Percentiles rank a stretch among this genome's conserved stretches.
Evolutionary conservation across 2,113 vertebrate species (phyloP).

Genomic region (Hippocampus guttulatus): DNA sequence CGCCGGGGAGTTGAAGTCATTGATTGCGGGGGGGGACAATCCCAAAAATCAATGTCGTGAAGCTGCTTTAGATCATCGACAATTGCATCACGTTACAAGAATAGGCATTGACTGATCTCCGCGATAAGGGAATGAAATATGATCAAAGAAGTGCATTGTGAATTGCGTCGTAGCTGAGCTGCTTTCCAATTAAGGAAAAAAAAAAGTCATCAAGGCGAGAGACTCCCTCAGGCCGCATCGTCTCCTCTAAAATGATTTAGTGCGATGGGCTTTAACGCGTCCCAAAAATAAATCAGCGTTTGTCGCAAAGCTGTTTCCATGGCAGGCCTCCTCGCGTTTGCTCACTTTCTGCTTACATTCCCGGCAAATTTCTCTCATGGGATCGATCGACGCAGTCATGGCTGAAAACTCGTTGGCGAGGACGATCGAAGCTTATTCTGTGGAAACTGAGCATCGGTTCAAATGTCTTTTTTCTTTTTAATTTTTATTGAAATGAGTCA

Average conservation of each 20-base stretch:
- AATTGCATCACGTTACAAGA: conserved; percentile 22
- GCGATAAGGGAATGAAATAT: conserved; percentile 44
- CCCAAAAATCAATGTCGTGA: conserved; percentile 47
- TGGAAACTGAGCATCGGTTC: conserved; percentile 19
- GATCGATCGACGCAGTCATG: conserved; percentile 15
- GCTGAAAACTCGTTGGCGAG: conserved; percentile 12
- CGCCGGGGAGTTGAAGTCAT: conserved; percentile 15
- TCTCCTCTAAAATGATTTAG: conserved; percentile 13
- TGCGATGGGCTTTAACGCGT: not conserved
- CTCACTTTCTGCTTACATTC: conserved; percentile 6
- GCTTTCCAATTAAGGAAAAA: conserved; percentile 4
- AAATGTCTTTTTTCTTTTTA: too few species aligned
- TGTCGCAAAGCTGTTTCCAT: conserved; percentile 16
- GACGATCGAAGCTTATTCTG: conserved; percentile 19
- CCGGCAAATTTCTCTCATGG: not conserved
- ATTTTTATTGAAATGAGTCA: conserved; percentile 8
- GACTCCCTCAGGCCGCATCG: not conserved
- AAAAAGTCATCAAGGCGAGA: conserved; percentile 8
- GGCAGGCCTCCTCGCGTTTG: not conserved
- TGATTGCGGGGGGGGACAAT: conserved; percentile 30
- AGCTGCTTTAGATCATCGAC: conserved; percentile 23
- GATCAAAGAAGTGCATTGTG: conserved; percentile 11
- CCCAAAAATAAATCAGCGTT: conserved; percentile 9
- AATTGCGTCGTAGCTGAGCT: conserved; percentile 10
- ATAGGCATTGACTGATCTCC: conserved; percentile 22